These are phyloP conservation scores for Sebastes cheni DNA, from an alignment of 2,797 vertebrate genomes.

Conservation along the genomic window DNA sequence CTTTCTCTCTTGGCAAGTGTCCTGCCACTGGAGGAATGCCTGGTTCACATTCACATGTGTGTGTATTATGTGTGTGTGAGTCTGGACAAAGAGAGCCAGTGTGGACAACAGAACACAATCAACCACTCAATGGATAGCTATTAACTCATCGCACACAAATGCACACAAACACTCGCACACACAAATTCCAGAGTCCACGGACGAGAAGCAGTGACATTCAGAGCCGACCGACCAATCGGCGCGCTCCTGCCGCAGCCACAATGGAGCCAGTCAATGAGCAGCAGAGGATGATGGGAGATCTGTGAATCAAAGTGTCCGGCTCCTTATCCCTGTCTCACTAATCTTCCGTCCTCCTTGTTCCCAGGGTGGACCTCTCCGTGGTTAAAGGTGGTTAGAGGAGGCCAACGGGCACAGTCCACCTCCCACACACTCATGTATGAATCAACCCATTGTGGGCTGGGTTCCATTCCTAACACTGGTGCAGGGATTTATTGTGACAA, in stretches of 20 bases:
- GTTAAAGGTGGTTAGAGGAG: constrained; percentile 58
- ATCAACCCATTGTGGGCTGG: constrained; percentile 59
- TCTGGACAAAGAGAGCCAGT: constrained; percentile 80
- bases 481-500: constrained; percentile 37
- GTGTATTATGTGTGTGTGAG: constrained; percentile 21
- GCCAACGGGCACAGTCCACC: constrained; percentile 42
- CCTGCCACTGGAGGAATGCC: constrained; percentile 73
- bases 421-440: constrained; percentile 62
- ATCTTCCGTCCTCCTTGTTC: constrained; percentile 47
- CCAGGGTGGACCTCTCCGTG: constrained; percentile 47
- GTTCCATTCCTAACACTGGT: constrained; percentile 27
- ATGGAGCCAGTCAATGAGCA: constrained; percentile 69
- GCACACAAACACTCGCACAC: constrained; percentile 46
- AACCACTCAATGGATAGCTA: constrained; percentile 75
- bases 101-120: constrained; percentile 78
- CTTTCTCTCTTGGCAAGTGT: constrained; percentile 59
- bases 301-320: constrained; percentile 65
- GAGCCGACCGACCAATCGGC: constrained; percentile 59
- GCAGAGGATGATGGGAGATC: constrained; percentile 63
- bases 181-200: constrained; percentile 65
- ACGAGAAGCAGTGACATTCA: constrained; percentile 72
- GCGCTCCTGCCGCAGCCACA: constrained; percentile 41
- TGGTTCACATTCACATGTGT: constrained; percentile 51
- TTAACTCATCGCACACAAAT: constrained; percentile 75
- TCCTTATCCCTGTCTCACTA: constrained; percentile 55